Base-by-base conservation (phyloP, 2,888 invertebrate species). In the Megamerina dolium region DNA sequence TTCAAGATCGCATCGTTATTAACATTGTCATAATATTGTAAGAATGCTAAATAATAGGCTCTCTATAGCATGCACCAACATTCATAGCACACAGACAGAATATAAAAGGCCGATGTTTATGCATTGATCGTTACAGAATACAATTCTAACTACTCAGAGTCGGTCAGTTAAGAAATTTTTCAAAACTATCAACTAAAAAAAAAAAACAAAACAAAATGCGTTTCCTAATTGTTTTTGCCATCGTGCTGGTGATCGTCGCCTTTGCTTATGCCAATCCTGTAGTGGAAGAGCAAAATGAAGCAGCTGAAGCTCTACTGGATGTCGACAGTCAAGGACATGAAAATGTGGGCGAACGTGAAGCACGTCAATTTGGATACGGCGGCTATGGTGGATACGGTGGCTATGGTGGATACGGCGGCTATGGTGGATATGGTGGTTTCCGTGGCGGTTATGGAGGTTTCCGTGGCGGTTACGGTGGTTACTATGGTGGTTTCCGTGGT, bases 311-410 rank as follows among this genome's bases (percentile, higher is more conserved):
- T 5, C 34, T 58, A 4, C 30, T 55, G 34, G 56, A 38, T 13
- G 57, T 50, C 2, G 54, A 54, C 37, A 37, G 33, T 17, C 49
- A 51, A 38, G 57, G 57, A 48, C 59, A 60, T 37, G 59, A 55
- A 36, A 59, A 60, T 48, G 51, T 49, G 43, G 56, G 56, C 17
- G 51, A 43, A 20, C 53, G 60, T 40, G 40, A 48, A 26, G 53
- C 50, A n/a, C 54, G 60, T 21, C 55, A 55, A 26, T 50, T 45
- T 19, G 51, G 51, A 2, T 43, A 44, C 32, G 49, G 53, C 8
- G 49, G 53, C 2, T 46, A 32, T 41, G 46, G 46, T 9, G 43
- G 41, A 23, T 38, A 37, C 10, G 44, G 40, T 26, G 38, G 46
- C 19, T 38, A 26, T 21, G 42, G 27, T 20, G 45, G 51, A 9